Percentiles rank a stretch among this genome's conserved stretches.
phyloP scores from a whole-genome alignment of 1,140 invertebrate genomes.

The Drosophila murphyi region DNA sequence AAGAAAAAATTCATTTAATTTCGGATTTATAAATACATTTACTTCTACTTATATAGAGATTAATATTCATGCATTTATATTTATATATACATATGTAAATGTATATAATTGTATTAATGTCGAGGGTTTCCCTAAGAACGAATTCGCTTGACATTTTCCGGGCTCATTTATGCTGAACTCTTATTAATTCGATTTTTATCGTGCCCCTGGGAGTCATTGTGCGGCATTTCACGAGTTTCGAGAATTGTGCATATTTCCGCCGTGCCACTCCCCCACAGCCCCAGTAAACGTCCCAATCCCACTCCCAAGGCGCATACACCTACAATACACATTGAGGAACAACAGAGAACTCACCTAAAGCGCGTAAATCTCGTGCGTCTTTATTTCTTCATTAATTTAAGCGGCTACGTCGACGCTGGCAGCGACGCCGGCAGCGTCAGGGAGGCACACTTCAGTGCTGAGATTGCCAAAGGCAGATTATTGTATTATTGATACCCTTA shows the following conservation, averaged over 20 bases:
- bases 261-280: slow-evolving; percentile 15
- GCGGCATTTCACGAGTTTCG: slow-evolving; percentile 80
- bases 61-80: slow-evolving; percentile 8
- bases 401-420: slow-evolving; percentile 51
- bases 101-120: slow-evolving; percentile 13
- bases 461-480: slow-evolving; percentile 72
- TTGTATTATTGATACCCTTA: slow-evolving; percentile 52
- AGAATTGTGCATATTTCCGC: slow-evolving; percentile 70
- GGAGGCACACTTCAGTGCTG: slow-evolving; percentile 53
- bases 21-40: slow-evolving; percentile 6
- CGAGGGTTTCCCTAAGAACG: slow-evolving; percentile 7
- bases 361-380: slow-evolving; percentile 80
- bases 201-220: slow-evolving; percentile 82
- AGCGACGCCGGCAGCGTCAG: slow-evolving; percentile 28
- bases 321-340: slow-evolving; percentile 2
- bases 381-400: slow-evolving; percentile 84
- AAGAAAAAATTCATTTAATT: slow-evolving; percentile 56
- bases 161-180: slow-evolving; percentile 75
- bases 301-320: background rate
- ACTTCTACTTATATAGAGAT: no score
- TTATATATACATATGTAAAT: slow-evolving; percentile 14
- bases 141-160: slow-evolving; percentile 62
- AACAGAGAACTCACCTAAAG: slow-evolving; percentile 57
- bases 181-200: slow-evolving; percentile 84
- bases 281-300: background rate